A percentile compares a stretch with the other conserved stretches of the same genome.
Conservation (phyloP, 2,797 vertebrate species). For the Oceanodroma leucorhoa region DNA sequence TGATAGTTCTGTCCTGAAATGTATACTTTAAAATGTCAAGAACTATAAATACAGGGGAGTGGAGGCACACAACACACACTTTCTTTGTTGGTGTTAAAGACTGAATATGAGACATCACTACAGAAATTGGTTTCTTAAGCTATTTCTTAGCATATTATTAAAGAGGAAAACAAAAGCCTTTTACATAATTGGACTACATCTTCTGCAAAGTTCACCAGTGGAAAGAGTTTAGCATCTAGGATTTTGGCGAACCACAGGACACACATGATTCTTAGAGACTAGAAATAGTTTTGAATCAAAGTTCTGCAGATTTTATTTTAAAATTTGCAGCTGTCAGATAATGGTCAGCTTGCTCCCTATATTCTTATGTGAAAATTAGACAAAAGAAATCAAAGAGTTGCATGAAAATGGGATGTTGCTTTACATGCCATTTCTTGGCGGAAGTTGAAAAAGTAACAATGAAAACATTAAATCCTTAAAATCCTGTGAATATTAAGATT, state of each 20-base stretch:
- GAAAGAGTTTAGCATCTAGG: background rate
- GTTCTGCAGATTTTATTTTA: background rate
- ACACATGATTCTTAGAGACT: background rate
- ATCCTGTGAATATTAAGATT: background rate
- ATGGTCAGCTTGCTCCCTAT: background rate
- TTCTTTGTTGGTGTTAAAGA: background rate
- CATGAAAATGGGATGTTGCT: background rate
- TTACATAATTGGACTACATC: background rate
- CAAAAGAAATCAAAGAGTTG: background rate
- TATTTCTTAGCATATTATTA: background rate
- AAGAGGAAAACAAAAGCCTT: background rate
- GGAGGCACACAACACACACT: background rate
- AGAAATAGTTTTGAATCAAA: background rate
- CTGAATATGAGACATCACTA: background rate
- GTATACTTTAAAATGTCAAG: background rate
- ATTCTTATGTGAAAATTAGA: background rate
- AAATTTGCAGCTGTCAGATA: background rate
- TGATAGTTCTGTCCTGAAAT: background rate
- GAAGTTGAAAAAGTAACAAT: background rate
- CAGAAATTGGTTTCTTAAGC: background rate
- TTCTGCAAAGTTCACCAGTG: background rate
- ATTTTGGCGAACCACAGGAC: background rate
- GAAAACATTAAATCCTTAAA: background rate
- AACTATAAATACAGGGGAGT: background rate
- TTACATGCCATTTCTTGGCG: background rate